phyloP scores from a whole-genome alignment of 2,797 vertebrate genomes.

The Kryptopterus vitreolus region DNA sequence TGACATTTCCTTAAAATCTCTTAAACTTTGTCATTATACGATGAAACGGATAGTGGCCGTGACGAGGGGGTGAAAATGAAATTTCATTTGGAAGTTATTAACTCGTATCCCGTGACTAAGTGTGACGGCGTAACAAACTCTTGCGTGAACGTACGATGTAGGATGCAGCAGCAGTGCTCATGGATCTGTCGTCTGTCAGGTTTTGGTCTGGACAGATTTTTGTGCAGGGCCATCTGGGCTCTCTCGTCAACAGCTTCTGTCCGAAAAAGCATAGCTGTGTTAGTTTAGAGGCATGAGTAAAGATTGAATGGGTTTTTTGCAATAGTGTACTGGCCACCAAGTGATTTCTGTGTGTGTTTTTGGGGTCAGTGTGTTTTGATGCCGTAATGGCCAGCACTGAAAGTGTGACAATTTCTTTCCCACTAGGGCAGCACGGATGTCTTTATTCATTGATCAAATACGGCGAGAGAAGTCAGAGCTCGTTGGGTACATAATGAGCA shows the following conservation, averaged over 20 bases:
- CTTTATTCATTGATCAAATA: not conserved
- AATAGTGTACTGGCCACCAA: constrained; percentile 41
- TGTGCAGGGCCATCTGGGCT: constrained; percentile 38
- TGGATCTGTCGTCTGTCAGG: constrained; percentile 31
- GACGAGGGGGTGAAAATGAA: not conserved
- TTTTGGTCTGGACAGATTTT: constrained; percentile 43
- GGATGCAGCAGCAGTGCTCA: constrained; percentile 12
- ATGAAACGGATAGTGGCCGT: not conserved
- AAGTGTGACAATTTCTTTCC: not conserved
- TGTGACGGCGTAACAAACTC: not conserved
- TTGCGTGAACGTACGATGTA: constrained; percentile 2
- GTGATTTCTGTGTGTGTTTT: constrained; percentile 18
- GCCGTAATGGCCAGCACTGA: constrained; percentile 23
- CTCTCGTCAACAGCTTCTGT: constrained; percentile 19
- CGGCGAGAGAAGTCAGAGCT: not conserved
- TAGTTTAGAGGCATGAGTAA: constrained; percentile 17
- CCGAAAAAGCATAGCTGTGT: constrained; percentile 22
- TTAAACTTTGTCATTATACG: not conserved
- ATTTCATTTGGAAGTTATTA: not conserved
- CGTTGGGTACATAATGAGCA: not conserved
- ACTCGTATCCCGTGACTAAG: not conserved
- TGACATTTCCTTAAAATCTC: not conserved
- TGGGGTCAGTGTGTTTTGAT: constrained; percentile 23
- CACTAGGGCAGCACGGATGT: too few species aligned
- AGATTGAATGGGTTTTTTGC: constrained; percentile 33